Evolutionary conservation across 2,888 invertebrate species (phyloP), one percentile per base, ranked within the genome.

Genomic region (Busseola fusca): DNA sequence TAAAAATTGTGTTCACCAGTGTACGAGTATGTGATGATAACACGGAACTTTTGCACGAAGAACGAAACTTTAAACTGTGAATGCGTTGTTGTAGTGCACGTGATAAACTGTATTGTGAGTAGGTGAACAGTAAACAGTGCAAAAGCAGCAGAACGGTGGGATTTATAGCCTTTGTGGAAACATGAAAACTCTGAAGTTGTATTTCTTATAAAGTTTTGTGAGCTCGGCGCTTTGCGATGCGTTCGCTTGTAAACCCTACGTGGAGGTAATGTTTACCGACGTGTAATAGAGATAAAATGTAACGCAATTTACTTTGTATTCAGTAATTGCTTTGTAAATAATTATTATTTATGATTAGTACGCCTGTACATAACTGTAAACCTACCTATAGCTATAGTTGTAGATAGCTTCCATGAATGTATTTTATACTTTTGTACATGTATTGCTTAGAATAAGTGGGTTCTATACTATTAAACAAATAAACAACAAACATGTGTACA

Each of bases 101-200:
- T 92, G 89, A 92, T 91, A 92, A 93, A 93, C 93, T 91, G 90
- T 92, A 92, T 90, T 87, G 91, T 91, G 90, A 90, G 91, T 91
- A 91, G 88, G 90, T 90, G 91, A 92, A 89, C 90, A 89, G 91
- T 91, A 88, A 91, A 91, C 90, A 90, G 90, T 91, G 90, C 87
- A 88, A 88, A 86, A 89, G 87, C 89, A 87, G 89, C 89, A 90
- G 87, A 92, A 91, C 91, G 88, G 89, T 88, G 88, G 87, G 89
- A 91, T 92, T 93, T 92, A 92, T 92, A 85, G 91, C 90, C 88
- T 89, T 90, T 91, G 91, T 91, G 89, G 87, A 88, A 91, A 92
- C 91, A 90, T 88, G 91, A 91, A 92, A 91, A 92, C 92, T 92
- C 87, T 91, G 89, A 91, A 91, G 88, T 89, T 91, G 87, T 92